phyloP scores from a whole-genome alignment of 2,888 invertebrate species.

The Chorisops tibialis region DNA sequence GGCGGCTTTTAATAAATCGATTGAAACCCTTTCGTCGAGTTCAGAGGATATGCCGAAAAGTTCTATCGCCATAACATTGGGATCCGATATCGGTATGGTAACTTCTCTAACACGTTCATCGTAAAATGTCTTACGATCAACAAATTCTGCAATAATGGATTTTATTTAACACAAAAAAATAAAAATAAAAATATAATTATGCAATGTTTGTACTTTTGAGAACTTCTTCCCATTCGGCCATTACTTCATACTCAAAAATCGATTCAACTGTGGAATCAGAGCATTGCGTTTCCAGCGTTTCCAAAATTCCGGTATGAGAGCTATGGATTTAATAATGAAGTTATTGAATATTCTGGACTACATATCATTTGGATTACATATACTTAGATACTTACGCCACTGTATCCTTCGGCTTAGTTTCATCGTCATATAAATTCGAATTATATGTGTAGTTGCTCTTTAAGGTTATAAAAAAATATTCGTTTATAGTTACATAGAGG shows the following conservation, averaged over 20 bases:
- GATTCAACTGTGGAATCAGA: too few relatives aligned
- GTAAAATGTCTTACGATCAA: neutral
- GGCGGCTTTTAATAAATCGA: constrained; percentile 59
- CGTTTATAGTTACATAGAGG: too few relatives aligned
- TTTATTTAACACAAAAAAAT: neutral
- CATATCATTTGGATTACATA: neutral
- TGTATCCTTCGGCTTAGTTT: neutral
- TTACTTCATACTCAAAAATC: neutral
- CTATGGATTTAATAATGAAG: neutral
- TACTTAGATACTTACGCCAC: too few relatives aligned
- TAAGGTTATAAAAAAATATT: neutral
- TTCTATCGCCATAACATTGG: constrained; percentile 63
- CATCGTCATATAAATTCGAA: neutral
- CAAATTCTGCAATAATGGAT: neutral
- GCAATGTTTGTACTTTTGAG: neutral
- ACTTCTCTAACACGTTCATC: neutral
- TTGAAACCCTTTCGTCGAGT: constrained; percentile 54
- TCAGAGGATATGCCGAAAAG: constrained; percentile 56
- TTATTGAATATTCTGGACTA: neutral
- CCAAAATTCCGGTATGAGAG: neutral
- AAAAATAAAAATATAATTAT: neutral
- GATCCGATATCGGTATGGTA: neutral
- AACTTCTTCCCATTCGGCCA: constrained; percentile 1
- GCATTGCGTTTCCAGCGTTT: neutral
- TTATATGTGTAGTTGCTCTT: too few relatives aligned